A percentile compares a stretch with the other conserved stretches of the same genome.
phyloP scores from a whole-genome alignment of 2,797 vertebrate genomes.

The Sebastes diploproa region DNA sequence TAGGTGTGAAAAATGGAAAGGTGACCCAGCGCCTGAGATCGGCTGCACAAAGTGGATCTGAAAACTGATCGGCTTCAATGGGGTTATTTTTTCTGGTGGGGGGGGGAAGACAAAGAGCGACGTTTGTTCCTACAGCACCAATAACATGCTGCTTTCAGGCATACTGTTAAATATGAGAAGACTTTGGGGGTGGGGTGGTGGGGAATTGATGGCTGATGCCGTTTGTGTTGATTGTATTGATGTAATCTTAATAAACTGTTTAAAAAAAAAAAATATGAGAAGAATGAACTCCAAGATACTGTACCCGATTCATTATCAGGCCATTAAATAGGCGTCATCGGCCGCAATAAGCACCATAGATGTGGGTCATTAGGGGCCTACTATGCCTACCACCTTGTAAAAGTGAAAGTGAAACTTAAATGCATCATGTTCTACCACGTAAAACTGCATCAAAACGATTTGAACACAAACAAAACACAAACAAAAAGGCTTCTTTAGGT shows the following conservation, averaged over 20 bases:
- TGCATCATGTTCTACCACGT: too few species aligned
- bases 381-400: fast-evolving
- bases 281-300: background rate
- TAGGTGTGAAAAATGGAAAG: background rate
- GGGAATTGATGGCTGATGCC: too few species aligned
- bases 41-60: background rate
- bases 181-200: background rate
- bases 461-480: too few species aligned
- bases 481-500: too few species aligned
- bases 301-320: background rate
- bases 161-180: background rate
- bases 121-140: background rate
- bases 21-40: background rate
- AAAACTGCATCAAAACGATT: too few species aligned
- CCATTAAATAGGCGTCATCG: too few species aligned
- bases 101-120: background rate
- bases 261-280: background rate
- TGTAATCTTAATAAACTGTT: too few species aligned
- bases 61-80: background rate
- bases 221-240: too few species aligned
- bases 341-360: too few species aligned
- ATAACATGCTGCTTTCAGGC: background rate
- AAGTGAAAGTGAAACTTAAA: too few species aligned
- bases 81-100: background rate
- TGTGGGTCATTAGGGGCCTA: too few species aligned